Conservation (phyloP, 2,888 invertebrate species). For the Epirrhoe tristata region DNA sequence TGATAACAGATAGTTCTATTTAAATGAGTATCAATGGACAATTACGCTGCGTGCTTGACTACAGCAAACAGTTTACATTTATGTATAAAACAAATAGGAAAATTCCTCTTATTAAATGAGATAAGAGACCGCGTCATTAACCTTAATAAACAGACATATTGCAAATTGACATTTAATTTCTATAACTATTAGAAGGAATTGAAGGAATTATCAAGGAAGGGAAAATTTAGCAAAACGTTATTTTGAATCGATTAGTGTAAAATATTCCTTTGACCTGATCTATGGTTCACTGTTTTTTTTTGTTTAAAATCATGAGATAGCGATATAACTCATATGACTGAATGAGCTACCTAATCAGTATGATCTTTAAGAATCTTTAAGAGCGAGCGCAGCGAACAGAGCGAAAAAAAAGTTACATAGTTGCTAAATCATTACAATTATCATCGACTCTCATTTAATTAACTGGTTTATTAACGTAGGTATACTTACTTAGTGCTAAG, state of each 20-base stretch:
- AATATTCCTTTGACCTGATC: slow-evolving; percentile 62
- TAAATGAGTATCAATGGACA: slow-evolving; percentile 55
- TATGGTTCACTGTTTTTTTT: neutral
- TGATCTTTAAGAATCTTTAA: too few species aligned
- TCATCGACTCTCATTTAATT: too few species aligned
- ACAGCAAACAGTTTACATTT: slow-evolving; percentile 57
- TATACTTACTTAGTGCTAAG: too few species aligned
- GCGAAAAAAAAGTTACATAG: neutral
- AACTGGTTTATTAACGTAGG: too few species aligned
- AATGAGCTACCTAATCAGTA: too few species aligned
- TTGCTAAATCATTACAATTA: too few species aligned
- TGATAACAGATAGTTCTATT: slow-evolving; percentile 51
- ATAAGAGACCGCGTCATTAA: slow-evolving; percentile 66
- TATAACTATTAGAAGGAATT: slow-evolving; percentile 57
- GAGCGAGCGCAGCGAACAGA: neutral
- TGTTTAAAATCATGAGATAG: neutral
- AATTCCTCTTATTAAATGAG: slow-evolving; percentile 75
- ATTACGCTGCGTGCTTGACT: slow-evolving; percentile 60
- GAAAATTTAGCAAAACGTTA: slow-evolving; percentile 73
- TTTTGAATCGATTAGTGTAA: slow-evolving; percentile 52
- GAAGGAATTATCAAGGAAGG: slow-evolving; percentile 60
- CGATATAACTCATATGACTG: neutral
- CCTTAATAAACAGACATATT: slow-evolving; percentile 69
- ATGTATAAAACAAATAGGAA: slow-evolving; percentile 68
- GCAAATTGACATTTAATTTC: slow-evolving; percentile 75